phyloP scores from a whole-genome alignment of 2,113 vertebrate species.

The Strigops habroptila region DNA sequence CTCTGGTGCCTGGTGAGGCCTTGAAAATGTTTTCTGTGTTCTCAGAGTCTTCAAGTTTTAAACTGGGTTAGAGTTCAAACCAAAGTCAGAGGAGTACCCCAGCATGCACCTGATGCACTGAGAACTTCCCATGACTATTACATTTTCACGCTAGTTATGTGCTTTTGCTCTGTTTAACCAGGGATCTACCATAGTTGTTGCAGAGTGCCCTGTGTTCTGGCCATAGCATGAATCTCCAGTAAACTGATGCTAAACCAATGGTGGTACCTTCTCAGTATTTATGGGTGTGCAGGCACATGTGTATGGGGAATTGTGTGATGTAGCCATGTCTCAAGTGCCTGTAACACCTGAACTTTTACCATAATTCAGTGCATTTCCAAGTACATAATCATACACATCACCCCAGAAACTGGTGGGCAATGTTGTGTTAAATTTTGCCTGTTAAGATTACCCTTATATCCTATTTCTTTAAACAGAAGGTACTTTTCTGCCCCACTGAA shows the following conservation, averaged over 20 bases:
- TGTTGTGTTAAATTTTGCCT: not conserved
- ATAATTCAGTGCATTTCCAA: not conserved
- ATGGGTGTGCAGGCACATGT: accelerated
- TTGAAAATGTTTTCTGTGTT: not conserved
- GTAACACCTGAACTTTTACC: not conserved
- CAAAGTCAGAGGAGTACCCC: not conserved
- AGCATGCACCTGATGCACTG: not conserved
- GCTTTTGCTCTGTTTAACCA: not conserved
- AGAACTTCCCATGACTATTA: not conserved
- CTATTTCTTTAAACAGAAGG: constrained; percentile 20
- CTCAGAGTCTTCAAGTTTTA: not conserved
- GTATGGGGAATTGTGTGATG: not conserved
- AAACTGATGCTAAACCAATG: not conserved
- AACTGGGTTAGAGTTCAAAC: not conserved
- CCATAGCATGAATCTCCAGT: not conserved
- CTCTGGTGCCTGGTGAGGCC: not conserved
- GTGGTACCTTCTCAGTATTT: not conserved
- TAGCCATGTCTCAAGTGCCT: not conserved
- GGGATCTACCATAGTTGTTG: not conserved
- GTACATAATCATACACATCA: not conserved
- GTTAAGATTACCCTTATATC: not conserved
- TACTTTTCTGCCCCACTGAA: constrained; percentile 26
- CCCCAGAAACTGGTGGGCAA: not conserved
- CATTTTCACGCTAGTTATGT: not conserved
- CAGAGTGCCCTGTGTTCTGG: not conserved